Percentiles rank a stretch among this genome's conserved stretches.
Evolutionary conservation across 2,797 vertebrate species (phyloP).

Genomic region (Nannoperca obscura): DNA sequence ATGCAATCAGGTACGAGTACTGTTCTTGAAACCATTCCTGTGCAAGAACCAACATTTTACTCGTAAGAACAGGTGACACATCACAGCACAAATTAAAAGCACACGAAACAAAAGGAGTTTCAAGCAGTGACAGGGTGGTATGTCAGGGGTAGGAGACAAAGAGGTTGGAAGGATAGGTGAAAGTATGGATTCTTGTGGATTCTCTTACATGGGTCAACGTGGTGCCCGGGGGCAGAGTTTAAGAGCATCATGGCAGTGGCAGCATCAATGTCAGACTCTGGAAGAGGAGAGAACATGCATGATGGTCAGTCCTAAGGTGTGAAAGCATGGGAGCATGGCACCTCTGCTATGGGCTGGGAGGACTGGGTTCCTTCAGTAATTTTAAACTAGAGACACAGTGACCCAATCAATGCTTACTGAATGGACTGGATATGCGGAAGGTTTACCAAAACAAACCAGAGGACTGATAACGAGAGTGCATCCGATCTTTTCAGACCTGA

Average conservation of each 20-base stretch:
- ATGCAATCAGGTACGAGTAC: neutral
- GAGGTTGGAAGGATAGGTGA: constrained; percentile 51
- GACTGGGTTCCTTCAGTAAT: constrained; percentile 26
- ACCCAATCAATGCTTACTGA: constrained; percentile 27
- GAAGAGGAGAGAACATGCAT: constrained; percentile 89
- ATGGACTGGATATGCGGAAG: constrained; percentile 28
- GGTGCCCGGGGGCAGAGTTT: constrained; percentile 98
- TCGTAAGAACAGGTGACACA: constrained; percentile 22
- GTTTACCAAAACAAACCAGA: constrained; percentile 52
- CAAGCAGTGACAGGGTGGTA: constrained; percentile 74
- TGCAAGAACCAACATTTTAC: constrained; percentile 19
- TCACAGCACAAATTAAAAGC: constrained; percentile 54
- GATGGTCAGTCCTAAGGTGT: constrained; percentile 81
- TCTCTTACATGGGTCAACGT: constrained; percentile 96
- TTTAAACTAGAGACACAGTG: constrained; percentile 13
- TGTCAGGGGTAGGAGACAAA: constrained; percentile 59
- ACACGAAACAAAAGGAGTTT: constrained; percentile 61
- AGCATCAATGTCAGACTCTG: constrained; percentile 99
- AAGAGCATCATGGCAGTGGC: constrained; percentile 99
- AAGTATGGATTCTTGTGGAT: constrained; percentile 68
- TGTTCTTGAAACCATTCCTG: constrained; percentile 10
- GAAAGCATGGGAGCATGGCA: constrained; percentile 67
- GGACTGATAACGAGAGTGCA: constrained; percentile 64
- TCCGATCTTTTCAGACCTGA: constrained; percentile 77
- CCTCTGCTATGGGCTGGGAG: constrained; percentile 51